Percentiles rank a stretch among this genome's conserved stretches.
These are phyloP conservation scores for Elymnias hypermnestra DNA, from an alignment of 1,140 invertebrate species.

Conservation along the genomic window DNA sequence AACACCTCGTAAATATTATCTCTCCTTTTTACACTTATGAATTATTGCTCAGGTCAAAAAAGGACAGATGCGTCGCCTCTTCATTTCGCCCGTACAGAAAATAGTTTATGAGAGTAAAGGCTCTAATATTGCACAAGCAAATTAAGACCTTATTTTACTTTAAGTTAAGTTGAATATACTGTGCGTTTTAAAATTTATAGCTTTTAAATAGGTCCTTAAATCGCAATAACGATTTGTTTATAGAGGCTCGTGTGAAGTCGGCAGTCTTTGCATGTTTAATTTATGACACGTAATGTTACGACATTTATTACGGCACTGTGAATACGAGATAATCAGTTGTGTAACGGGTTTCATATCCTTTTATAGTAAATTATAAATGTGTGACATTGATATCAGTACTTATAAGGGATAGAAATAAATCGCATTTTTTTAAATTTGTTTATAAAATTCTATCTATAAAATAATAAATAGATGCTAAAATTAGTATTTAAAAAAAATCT, in stretches of 20 bases:
- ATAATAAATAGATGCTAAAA: too few species aligned
- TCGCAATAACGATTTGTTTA: constrained; percentile 76
- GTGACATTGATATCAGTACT: too few species aligned
- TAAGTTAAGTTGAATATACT: constrained; percentile 24
- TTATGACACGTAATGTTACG: constrained; percentile 36
- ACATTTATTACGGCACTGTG: constrained; percentile 26
- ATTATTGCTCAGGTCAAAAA: constrained; percentile 23
- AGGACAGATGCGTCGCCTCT: constrained; percentile 35
- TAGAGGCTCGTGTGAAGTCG: constrained; percentile 42
- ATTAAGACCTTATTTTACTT: neutral
- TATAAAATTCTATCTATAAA: too few species aligned
- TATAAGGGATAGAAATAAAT: too few species aligned
- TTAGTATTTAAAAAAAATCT: too few species aligned
- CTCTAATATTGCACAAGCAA: constrained; percentile 22
- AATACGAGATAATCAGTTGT: constrained; percentile 10
- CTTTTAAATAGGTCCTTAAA: constrained; percentile 76
- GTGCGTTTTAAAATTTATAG: constrained; percentile 51
- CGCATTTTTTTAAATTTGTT: too few species aligned
- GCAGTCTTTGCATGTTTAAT: constrained; percentile 50
- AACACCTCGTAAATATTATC: constrained; percentile 67
- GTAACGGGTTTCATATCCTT: constrained; percentile 6
- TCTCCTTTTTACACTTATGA: constrained; percentile 36
- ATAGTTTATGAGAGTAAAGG: constrained; percentile 65
- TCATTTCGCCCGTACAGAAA: constrained; percentile 61
- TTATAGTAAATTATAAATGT: too few species aligned